Evolutionary conservation across 2,113 vertebrate species (phyloP), one percentile per base, ranked within the genome.

Genomic region (Poecile atricapillus): DNA sequence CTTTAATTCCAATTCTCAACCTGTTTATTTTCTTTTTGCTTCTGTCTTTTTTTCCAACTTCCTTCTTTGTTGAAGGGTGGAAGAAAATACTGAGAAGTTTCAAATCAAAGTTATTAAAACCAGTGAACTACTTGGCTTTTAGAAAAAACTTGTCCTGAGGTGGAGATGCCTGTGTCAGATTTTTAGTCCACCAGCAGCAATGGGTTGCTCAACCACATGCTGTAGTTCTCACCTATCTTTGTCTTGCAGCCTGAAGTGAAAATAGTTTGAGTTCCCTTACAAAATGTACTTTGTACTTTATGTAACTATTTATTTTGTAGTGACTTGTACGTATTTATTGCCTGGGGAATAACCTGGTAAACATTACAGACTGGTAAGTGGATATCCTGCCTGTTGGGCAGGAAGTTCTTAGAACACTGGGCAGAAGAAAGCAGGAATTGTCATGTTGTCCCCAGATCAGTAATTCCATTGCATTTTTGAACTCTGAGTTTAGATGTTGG

Each of bases 341-440:
- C 11, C 17, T 74, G n/a, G 19, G 7, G 68, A 67, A 28, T 49
- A 18, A 31, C 55, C 31, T 59, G 28, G 11, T 76, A 56, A 74
- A 62, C 0, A 0, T 53, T 69, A 43, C 1, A 4, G 35, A 68
- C 20, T 67, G 31, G 17, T 22, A 23, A 69, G 15, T 23, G 9
- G 50, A n/a, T 77, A 11, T 25, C 21, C 7, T 73, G 25, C 37
- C 33, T 49, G 9, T 63, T 68, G 37, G 22, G 7, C 49, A 31
- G 56, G 18, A 81, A 35, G 7, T 50, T 53, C 3, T 15, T 71
- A 39, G 33, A 55, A n/a, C 6, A 19, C 7, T 33, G n/a, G 4
- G 18, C 10, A 41, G 23, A 87, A 67, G 47, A 55, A 73, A 75
- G 30, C 15, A 31, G 52, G 25, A 83, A 20, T 77, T 89, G n/a